phyloP scores from a whole-genome alignment of 92 coral and sea anemone species.

The Meandrina meandrites region DNA sequence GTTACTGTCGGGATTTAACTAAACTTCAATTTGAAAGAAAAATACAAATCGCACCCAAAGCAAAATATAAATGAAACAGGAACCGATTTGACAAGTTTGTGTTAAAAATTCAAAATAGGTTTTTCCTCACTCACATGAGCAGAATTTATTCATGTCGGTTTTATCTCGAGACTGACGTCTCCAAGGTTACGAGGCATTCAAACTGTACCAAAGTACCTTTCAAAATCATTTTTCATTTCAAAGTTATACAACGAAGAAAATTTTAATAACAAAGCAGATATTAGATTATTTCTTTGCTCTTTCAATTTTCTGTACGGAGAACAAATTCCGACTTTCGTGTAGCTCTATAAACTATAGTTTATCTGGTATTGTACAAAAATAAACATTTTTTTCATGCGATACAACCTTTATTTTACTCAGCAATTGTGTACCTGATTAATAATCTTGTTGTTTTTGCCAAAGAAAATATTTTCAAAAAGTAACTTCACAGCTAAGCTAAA shows the following conservation, averaged over 20 bases:
- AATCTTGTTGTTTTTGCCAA: not conserved
- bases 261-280: not conserved
- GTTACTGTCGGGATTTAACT: not conserved
- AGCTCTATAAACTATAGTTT: not conserved
- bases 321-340: not conserved
- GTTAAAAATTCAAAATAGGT: not conserved
- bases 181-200: not conserved
- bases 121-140: not conserved
- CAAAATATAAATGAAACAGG: not conserved
- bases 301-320: not conserved
- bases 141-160: not conserved
- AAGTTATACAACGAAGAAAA: not conserved
- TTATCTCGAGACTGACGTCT: not conserved
- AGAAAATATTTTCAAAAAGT: not conserved
- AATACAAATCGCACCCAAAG: not conserved
- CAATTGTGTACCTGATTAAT: not conserved
- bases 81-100: not conserved
- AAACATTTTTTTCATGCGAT: not conserved
- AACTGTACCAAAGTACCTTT: not conserved
- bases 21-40: too few relatives aligned
- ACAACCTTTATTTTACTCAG: not conserved
- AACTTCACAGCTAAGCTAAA: not conserved
- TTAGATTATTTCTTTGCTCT: not conserved
- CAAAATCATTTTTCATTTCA: not conserved
- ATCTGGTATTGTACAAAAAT: not conserved